A percentile compares a stretch with the other conserved stretches of the same genome.
These are phyloP conservation scores for Acanthochromis polyacanthus DNA, from an alignment of 2,113 vertebrate species.

Conservation along the genomic window DNA sequence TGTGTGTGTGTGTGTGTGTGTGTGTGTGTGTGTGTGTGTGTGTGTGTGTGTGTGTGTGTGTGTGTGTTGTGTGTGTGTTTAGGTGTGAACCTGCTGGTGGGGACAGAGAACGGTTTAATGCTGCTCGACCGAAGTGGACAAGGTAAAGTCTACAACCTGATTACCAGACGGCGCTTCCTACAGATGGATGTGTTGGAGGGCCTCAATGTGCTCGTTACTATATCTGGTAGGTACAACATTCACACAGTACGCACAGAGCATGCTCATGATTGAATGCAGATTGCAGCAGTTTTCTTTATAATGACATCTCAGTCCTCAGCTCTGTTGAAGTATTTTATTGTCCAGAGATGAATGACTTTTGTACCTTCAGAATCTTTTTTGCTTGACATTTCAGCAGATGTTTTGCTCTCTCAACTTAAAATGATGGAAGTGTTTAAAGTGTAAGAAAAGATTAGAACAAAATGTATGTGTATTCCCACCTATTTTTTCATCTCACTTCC, in stretches of 20 bases:
- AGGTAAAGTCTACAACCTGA: slow-evolving; percentile 97
- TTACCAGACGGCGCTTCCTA: slow-evolving; percentile 95
- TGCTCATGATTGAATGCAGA: neutral
- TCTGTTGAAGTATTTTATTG: too few species aligned
- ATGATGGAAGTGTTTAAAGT: neutral
- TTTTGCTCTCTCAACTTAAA: too few species aligned
- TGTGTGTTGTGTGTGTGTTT: slow-evolving; percentile 28
- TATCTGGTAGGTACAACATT: slow-evolving; percentile 88
- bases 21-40: slow-evolving; percentile 21
- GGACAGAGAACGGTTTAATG: slow-evolving; percentile 97
- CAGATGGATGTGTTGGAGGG: slow-evolving; percentile 99
- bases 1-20: slow-evolving; percentile 10
- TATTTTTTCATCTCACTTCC: too few species aligned
- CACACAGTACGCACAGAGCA: neutral
- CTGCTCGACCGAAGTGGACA: slow-evolving; percentile 97
- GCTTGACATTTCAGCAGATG: too few species aligned
- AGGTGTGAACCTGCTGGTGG: slow-evolving; percentile 98
- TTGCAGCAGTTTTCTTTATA: neutral
- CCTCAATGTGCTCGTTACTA: slow-evolving; percentile 97
- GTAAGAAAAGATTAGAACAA: neutral
- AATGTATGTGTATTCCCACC: too few species aligned
- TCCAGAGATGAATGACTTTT: too few species aligned
- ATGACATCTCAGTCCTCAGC: too few species aligned
- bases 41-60: slow-evolving; percentile 21
- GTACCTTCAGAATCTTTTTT: too few species aligned